Evolutionary conservation across 2,113 vertebrate species (phyloP).

Genomic region (Opisthocomus hoazin): DNA sequence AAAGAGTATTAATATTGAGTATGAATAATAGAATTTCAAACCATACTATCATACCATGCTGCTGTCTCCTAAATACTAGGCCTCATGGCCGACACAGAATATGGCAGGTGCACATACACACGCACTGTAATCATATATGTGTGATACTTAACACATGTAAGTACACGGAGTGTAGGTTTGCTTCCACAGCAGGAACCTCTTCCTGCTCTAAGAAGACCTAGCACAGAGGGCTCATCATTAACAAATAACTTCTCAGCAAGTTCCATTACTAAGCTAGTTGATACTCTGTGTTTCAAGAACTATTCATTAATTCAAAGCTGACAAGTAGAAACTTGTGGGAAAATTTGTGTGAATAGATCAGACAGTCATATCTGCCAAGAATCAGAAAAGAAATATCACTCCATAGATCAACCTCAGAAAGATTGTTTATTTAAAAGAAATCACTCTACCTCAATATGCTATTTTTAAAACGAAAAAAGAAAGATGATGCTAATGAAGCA

Average conservation of each 20-base stretch:
- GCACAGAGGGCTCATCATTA: background rate
- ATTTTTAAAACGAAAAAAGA: background rate
- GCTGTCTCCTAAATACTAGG: background rate
- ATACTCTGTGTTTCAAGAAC: background rate
- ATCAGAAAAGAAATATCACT: background rate
- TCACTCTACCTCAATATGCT: background rate
- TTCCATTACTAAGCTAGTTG: background rate
- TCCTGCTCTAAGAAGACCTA: background rate
- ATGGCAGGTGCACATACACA: fast-evolving
- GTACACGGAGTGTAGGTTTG: background rate
- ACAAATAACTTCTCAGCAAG: background rate
- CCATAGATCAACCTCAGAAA: background rate
- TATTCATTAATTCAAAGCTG: conserved; percentile 5
- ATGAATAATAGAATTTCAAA: background rate
- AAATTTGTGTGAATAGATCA: background rate
- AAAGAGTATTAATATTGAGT: background rate
- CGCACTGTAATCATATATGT: background rate
- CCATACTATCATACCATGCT: background rate
- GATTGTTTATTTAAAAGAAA: background rate
- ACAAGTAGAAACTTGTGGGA: background rate
- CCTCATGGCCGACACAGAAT: background rate
- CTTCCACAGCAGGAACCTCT: background rate
- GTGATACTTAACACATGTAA: background rate
- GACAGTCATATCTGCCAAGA: background rate
- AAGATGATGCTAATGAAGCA: background rate